Percentiles rank a stretch among this genome's conserved stretches.
These are phyloP conservation scores for Macrobrachium rosenbergii DNA, from an alignment of 1,140 invertebrate species.

Conservation along the genomic window DNA sequence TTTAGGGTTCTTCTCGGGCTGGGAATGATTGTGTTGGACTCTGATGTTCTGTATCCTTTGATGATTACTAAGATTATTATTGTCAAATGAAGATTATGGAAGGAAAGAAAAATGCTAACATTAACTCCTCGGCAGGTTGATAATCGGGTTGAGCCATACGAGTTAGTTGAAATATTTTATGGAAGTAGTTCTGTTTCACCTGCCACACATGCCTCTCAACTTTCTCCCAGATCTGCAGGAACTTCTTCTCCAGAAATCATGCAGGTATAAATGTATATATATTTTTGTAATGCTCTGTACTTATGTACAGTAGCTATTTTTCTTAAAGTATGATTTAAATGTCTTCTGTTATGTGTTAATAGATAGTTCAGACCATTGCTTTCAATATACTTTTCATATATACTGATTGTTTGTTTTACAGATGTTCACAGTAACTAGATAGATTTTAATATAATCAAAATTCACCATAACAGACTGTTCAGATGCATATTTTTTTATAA, in stretches of 20 bases:
- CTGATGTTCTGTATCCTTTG: no score
- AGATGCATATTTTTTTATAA: no score
- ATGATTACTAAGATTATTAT: no score
- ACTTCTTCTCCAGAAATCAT: constrained; percentile 53
- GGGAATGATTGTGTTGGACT: no score
- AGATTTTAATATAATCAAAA: no score
- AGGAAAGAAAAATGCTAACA: neutral
- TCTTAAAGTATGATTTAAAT: neutral
- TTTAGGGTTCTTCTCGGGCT: no score
- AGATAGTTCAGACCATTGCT: no score
- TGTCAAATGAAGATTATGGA: neutral
- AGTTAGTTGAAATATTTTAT: constrained; percentile 51
- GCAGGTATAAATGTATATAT: constrained; percentile 29
- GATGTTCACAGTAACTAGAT: no score
- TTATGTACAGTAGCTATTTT: neutral
- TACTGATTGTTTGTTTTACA: no score
- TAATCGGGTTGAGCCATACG: constrained; percentile 47
- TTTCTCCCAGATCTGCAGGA: constrained; percentile 46
- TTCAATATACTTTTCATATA: no score
- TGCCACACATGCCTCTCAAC: constrained; percentile 27
- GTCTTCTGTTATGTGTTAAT: neutral
- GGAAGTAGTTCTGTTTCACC: constrained; percentile 34
- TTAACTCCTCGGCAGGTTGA: constrained; percentile 23
- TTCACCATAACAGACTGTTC: no score
- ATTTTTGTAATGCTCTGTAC: no score